phyloP scores from a whole-genome alignment of 2,113 vertebrate species.

The Toxotes chatareus region DNA sequence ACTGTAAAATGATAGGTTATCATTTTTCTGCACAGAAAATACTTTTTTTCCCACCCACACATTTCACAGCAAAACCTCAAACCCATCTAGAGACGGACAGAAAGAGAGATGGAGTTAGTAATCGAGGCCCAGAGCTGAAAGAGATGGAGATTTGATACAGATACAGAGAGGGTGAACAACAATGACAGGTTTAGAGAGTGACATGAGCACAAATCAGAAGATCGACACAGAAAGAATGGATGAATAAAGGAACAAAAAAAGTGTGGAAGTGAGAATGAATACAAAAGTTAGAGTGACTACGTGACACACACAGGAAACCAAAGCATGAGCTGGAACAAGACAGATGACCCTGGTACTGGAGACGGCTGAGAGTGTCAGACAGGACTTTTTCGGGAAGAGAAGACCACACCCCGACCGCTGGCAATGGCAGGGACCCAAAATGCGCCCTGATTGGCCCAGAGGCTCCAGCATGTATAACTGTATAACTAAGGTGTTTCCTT shows the following conservation, averaged over 20 bases:
- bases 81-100: constrained; percentile 61
- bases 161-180: constrained; percentile 14
- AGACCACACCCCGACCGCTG: constrained; percentile 69
- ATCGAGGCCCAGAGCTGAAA: constrained; percentile 40
- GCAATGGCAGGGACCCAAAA: constrained; percentile 54
- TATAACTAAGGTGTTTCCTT: constrained; percentile 55
- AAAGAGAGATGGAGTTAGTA: constrained; percentile 45
- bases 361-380: constrained; percentile 43
- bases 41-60: constrained; percentile 73
- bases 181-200: constrained; percentile 32
- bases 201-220: constrained; percentile 5
- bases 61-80: constrained; percentile 79
- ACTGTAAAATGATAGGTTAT: constrained; percentile 79
- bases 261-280: constrained; percentile 14
- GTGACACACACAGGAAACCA: constrained; percentile 64
- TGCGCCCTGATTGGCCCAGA: constrained; percentile 32
- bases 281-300: constrained; percentile 36
- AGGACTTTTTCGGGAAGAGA: constrained; percentile 63
- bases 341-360: constrained; percentile 53
- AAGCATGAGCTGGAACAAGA: constrained; percentile 67
- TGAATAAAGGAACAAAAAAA: constrained; percentile 13
- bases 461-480: neutral
- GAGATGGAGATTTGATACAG: constrained; percentile 31
- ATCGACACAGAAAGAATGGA: neutral
- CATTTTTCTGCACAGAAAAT: constrained; percentile 68